Evolutionary conservation across 2,888 invertebrate genomes (phyloP).

Genomic region (Meandrusa payeni): DNA sequence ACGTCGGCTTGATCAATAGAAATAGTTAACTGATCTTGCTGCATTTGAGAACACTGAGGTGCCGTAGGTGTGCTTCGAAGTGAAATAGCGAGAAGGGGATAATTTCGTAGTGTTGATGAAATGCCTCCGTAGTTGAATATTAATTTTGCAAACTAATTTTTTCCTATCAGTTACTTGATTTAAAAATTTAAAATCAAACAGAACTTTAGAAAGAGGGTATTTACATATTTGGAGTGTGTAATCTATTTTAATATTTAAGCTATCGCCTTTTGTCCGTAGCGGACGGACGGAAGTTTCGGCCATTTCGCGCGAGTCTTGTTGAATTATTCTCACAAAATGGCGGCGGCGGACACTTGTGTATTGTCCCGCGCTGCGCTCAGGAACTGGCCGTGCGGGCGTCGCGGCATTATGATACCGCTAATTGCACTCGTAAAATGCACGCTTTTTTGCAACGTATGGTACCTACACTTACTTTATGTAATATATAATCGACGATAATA

Average conservation of each 20-base stretch:
- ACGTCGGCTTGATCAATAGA: too few relatives aligned
- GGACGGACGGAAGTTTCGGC: conserved; percentile 44
- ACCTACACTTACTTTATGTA: conserved; percentile 1
- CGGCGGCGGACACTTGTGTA: conserved; percentile 50
- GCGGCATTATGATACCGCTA: conserved; percentile 57
- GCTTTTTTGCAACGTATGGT: conserved; percentile 37
- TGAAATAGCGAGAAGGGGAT: too few relatives aligned
- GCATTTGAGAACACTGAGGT: too few relatives aligned
- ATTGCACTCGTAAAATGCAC: conserved; percentile 52
- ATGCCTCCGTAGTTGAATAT: too few relatives aligned
- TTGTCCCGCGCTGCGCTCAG: conserved; percentile 40
- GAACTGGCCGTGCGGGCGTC: conserved; percentile 44
- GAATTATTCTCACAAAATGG: conserved; percentile 70
- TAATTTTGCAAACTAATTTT: too few relatives aligned
- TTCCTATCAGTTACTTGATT: too few relatives aligned
- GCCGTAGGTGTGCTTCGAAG: too few relatives aligned
- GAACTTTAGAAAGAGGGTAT: too few relatives aligned
- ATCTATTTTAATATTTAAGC: conserved; percentile 48
- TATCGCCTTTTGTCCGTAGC: conserved; percentile 28
- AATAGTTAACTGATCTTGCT: too few relatives aligned
- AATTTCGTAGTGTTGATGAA: too few relatives aligned
- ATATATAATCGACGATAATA: conserved; percentile 18
- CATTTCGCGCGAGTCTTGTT: conserved; percentile 68
- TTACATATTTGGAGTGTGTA: conserved; percentile 31
- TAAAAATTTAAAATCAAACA: too few relatives aligned